Evolutionary conservation across 1,140 invertebrate genomes (phyloP).

Genomic region (Lethrus apterus): DNA sequence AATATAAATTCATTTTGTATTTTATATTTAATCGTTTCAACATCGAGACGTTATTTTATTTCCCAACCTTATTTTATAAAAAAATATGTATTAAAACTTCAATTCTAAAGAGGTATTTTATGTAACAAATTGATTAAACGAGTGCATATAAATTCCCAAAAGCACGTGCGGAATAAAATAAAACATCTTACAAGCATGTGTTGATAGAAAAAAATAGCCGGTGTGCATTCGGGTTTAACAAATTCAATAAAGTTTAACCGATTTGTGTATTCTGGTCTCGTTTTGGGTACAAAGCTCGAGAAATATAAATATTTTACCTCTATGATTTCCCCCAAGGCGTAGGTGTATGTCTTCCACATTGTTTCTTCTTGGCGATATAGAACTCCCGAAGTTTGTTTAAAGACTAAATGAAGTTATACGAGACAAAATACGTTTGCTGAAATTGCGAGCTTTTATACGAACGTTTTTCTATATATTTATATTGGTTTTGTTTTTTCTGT

Average conservation of each 20-base stretch:
- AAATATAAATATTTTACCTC: constrained; percentile 12
- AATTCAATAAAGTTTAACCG: not conserved
- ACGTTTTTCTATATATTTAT: too few relatives aligned
- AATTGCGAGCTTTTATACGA: constrained; percentile 6
- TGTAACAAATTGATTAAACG: too few relatives aligned
- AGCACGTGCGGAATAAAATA: too few relatives aligned
- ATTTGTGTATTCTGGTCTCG: constrained; percentile 11
- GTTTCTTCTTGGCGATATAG: not conserved
- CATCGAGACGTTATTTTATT: too few relatives aligned
- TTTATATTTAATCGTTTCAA: too few relatives aligned
- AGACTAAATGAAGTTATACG: constrained; percentile 8
- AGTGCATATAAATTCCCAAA: too few relatives aligned
- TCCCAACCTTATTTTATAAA: too few relatives aligned
- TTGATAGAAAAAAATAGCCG: constrained; percentile 2
- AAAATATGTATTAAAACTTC: too few relatives aligned
- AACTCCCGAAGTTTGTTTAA: not conserved
- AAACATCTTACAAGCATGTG: constrained; percentile 4
- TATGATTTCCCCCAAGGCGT: constrained; percentile 7
- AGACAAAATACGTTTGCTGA: constrained; percentile 12
- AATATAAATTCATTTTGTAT: too few relatives aligned
- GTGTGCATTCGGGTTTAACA: constrained; percentile 1
- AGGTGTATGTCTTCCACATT: constrained; percentile 2
- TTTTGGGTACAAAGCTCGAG: constrained; percentile 4
- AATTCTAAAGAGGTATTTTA: too few relatives aligned
- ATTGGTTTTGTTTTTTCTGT: too few relatives aligned